Conservation (phyloP, 2,797 vertebrate genomes). For the Notolepis coatsorum region DNA sequence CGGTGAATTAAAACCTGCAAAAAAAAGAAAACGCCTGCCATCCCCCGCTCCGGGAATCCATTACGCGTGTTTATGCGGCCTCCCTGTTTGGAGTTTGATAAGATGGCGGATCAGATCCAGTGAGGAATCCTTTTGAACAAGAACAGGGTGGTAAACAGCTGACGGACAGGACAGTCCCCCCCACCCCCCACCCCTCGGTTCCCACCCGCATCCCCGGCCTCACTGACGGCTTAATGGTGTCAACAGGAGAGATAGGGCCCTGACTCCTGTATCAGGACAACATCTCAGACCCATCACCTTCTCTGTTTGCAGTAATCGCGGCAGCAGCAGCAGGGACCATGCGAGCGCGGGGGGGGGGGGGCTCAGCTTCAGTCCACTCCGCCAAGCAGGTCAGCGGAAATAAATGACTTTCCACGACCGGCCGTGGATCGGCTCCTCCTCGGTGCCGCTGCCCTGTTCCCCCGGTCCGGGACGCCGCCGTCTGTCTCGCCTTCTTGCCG, state of each 20-base stretch:
- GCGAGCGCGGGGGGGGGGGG: conserved; percentile 41
- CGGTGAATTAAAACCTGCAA: conserved; percentile 69
- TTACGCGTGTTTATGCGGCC: conserved; percentile 33
- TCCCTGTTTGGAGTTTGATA: conserved; percentile 61
- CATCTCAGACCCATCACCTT: conserved; percentile 81
- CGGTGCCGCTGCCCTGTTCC: conserved; percentile 74
- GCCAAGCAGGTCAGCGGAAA: conserved; percentile 86
- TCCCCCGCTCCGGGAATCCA: conserved; percentile 55
- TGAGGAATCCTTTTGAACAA: conserved; percentile 64
- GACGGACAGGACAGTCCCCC: conserved; percentile 69
- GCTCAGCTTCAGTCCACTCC: conserved; percentile 88
- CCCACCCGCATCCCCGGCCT: conserved; percentile 55
- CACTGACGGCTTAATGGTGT: conserved; percentile 78
- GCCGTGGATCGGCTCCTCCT: conserved; percentile 78
- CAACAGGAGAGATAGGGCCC: conserved; percentile 76
- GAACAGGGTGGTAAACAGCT: conserved; percentile 68
- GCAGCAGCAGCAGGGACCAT: conserved; percentile 74
- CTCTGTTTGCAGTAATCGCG: conserved; percentile 85
- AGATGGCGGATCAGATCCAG: conserved; percentile 51
- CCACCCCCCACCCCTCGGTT: conserved; percentile 31
- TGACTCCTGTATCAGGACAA: conserved; percentile 76
- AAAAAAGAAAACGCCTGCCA: conserved; percentile 56
- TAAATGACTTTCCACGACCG: conserved; percentile 86
- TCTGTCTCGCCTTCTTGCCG: conserved; percentile 60
- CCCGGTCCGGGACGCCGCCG: conserved; percentile 73